A percentile compares a stretch with the other conserved stretches of the same genome.
These are phyloP conservation scores for Dicrostonyx torquatus DNA, from an alignment of 2,797 vertebrate genomes.

Conservation along the genomic window DNA sequence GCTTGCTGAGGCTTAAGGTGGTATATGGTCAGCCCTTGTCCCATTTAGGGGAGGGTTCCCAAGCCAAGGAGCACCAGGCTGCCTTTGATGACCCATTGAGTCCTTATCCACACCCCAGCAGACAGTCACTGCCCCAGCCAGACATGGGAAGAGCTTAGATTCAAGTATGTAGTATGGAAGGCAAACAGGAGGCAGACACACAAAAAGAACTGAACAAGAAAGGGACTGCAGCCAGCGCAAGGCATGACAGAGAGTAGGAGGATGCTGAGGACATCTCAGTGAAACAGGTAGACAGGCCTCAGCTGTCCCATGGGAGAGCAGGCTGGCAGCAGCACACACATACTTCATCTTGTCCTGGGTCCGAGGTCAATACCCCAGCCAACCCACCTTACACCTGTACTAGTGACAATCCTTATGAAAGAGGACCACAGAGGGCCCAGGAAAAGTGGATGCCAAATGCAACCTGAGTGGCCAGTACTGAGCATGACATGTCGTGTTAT, in stretches of 20 bases:
- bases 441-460: rapidly evolving
- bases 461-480: too few relatives aligned
- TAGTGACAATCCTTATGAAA: not conserved
- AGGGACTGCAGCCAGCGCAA: not conserved
- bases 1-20: slow-evolving; percentile 69
- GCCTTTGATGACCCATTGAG: not conserved
- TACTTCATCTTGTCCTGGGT: not conserved
- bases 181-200: not conserved
- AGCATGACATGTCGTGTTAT: not conserved
- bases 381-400: not conserved
- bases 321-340: too few relatives aligned
- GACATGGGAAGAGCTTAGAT: not conserved
- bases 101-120: not conserved
- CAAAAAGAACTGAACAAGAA: not conserved
- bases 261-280: too few relatives aligned
- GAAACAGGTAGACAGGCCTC: not conserved
- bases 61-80: too few relatives aligned
- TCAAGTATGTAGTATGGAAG: not conserved
- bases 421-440: not conserved
- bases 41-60: not conserved
- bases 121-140: not conserved
- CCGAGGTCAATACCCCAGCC: not conserved
- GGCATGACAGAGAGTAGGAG: rapidly evolving
- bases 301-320: rapidly evolving
- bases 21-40: not conserved